Evolutionary conservation across 2,797 vertebrate species (phyloP).

Genomic region (Echiichthys vipera): DNA sequence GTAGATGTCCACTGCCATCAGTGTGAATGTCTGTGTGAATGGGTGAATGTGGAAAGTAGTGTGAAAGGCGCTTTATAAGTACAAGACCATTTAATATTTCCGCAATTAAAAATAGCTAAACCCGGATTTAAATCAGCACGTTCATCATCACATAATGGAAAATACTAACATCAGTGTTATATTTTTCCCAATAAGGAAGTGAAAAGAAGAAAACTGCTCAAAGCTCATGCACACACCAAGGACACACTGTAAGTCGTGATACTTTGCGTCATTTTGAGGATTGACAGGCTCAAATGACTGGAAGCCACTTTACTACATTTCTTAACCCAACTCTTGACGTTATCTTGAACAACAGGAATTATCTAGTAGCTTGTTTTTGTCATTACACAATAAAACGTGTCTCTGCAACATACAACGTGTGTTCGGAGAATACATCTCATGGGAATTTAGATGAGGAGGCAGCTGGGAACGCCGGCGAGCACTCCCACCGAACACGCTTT

Average conservation of each 20-base stretch:
- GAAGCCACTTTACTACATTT: neutral
- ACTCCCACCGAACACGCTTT: conserved; percentile 52
- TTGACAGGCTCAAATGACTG: neutral
- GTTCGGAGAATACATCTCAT: conserved; percentile 1
- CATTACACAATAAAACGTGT: neutral
- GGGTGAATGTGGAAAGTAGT: too few relatives aligned
- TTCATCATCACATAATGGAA: neutral
- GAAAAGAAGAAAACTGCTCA: too few relatives aligned
- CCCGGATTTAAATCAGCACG: neutral
- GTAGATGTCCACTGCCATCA: too few relatives aligned
- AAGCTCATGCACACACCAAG: neutral
- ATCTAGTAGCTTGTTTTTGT: neutral
- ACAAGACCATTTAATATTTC: too few relatives aligned
- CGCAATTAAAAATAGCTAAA: neutral
- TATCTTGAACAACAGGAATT: neutral
- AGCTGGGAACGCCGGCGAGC: conserved; percentile 41
- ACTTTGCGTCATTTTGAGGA: neutral
- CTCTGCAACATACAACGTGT: conserved; percentile 2
- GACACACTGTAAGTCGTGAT: neutral
- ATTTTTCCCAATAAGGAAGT: neutral
- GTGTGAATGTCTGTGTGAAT: too few relatives aligned
- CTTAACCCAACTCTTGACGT: neutral
- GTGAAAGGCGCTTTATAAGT: too few relatives aligned
- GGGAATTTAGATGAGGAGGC: conserved; percentile 40
- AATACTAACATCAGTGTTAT: neutral